Evolutionary conservation across 2,797 vertebrate species (phyloP).

Genomic region (Lagodon rhomboides): DNA sequence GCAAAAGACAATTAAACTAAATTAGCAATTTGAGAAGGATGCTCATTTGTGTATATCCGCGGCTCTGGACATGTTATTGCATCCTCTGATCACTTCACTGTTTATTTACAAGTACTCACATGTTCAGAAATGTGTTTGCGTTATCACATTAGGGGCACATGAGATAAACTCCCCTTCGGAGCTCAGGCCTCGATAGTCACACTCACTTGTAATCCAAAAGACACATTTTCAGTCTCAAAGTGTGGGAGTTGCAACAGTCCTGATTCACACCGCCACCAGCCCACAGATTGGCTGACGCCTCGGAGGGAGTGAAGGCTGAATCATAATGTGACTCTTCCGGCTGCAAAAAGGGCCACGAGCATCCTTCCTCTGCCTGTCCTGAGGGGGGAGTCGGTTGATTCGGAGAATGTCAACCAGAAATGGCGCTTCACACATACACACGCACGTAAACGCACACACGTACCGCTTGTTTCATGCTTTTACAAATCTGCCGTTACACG

Average conservation of each 20-base stretch:
- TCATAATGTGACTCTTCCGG: constrained; percentile 65
- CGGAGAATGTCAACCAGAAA: constrained; percentile 53
- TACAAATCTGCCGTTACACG: constrained; percentile 35
- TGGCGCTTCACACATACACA: constrained; percentile 12
- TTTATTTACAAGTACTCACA: constrained; percentile 37
- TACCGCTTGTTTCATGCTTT: constrained; percentile 43
- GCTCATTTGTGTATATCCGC: constrained; percentile 1
- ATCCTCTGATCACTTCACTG: constrained; percentile 1
- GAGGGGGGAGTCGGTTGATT: constrained; percentile 44
- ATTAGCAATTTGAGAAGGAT: not conserved
- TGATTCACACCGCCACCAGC: constrained; percentile 68
- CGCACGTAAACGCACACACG: not conserved
- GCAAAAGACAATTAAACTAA: not conserved
- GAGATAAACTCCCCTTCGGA: constrained; percentile 43
- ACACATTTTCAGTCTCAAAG: constrained; percentile 63
- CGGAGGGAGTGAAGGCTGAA: constrained; percentile 69
- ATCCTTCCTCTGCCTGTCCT: constrained; percentile 50
- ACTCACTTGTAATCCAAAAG: constrained; percentile 65
- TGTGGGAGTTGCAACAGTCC: constrained; percentile 64
- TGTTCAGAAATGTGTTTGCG: constrained; percentile 42
- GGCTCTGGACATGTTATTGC: constrained; percentile 15
- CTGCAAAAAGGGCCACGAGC: constrained; percentile 36
- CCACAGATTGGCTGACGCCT: constrained; percentile 72
- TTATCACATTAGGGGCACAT: constrained; percentile 49
- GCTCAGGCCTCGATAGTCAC: constrained; percentile 54